Base-by-base conservation (phyloP, 2,888 invertebrate species). In the Crossocerus cetratus region DNA sequence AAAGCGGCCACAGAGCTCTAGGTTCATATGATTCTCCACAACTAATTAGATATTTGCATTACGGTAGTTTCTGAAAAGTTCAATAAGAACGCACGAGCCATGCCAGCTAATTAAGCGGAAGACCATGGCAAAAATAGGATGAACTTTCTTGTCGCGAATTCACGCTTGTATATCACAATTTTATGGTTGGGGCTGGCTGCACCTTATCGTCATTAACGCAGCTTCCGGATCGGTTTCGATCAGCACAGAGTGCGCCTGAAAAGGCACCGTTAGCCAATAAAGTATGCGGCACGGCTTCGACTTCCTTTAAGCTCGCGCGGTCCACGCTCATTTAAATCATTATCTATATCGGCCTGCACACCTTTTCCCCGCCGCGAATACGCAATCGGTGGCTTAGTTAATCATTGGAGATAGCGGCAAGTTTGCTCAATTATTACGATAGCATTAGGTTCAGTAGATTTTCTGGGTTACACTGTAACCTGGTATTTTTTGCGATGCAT, bases 51-150 rank as follows among this genome's bases (percentile, higher is more conserved):
- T 11, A 32, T 32, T 32, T 32, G 8, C 11, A 32, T 32, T 32
- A 32, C 32, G 32, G 32, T 32, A 32, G 11, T 32, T 32, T 11
- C 11, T 32, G 32, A 32, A 32, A 32, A 32, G 32, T 32, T 5
- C 5, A 11, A 32, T 32, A 32, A 32, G 32, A 32, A 32, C 32
- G 32, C 3, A 32, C 4, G n/a, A 16, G 49, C 49, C 49, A 49
- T 18, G n/a, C 18, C 18, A 49, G 32, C 32, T 32, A 32, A 86
- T 86, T 84, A 85, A 79, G 80, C 69, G 69, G 32, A 32, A 32
- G 32, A 32, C 67, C 76, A 70, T 74, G 76, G 78, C 78, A 83
- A 82, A 83, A 82, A 81, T 82, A 77, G 82, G 81, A 83, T 83
- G 83, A 83, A 79, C 76, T 83, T 82, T 78, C 76, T 74, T 78